These are phyloP conservation scores for Ctenoplectra terminalis DNA, from an alignment of 1,140 invertebrate species.

Conservation along the genomic window DNA sequence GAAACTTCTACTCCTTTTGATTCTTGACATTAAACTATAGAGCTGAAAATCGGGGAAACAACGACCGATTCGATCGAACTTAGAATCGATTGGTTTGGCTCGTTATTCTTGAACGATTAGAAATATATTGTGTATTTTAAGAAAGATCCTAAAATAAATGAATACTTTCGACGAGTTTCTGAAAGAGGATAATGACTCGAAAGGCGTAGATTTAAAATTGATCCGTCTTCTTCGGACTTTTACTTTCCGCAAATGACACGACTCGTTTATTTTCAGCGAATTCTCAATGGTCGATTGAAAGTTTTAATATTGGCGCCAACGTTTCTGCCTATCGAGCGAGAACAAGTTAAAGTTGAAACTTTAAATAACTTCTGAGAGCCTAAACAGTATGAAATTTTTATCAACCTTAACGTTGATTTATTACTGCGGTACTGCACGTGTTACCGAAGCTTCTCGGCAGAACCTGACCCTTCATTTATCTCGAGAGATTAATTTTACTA, in stretches of 20 bases:
- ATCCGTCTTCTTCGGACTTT: constrained; percentile 7
- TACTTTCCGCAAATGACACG: background rate
- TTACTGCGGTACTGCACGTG: background rate
- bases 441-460: background rate
- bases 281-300: background rate
- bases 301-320: constrained; percentile 4
- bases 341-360: background rate
- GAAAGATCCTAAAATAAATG: background rate
- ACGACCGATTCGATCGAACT: background rate
- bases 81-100: background rate
- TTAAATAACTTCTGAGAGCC: background rate
- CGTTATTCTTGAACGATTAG: background rate
- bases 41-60: too few species aligned
- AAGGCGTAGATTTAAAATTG: too few species aligned
- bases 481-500: background rate
- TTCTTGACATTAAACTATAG: background rate
- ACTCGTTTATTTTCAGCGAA: background rate
- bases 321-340: background rate
- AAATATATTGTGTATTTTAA: background rate
- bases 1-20: background rate
- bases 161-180: background rate
- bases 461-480: background rate
- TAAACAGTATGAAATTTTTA: constrained; percentile 35
- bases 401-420: background rate
- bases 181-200: background rate